Conservation (phyloP, 2,797 vertebrate species). For the Lagodon rhomboides region DNA sequence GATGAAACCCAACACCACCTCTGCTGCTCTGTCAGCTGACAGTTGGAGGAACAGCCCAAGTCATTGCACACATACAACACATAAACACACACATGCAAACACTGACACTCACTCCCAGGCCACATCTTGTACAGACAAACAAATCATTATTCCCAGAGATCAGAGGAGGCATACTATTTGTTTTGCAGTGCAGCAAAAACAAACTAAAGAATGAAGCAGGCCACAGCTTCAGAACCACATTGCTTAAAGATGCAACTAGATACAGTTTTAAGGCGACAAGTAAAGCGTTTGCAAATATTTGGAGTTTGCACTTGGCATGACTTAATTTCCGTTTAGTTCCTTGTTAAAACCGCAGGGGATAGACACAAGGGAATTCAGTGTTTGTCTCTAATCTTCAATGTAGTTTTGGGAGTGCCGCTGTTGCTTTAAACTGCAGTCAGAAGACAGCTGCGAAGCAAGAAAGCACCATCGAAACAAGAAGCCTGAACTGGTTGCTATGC, state of each 20-base stretch:
- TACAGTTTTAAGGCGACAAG: constrained; percentile 31
- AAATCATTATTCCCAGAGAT: constrained; percentile 63
- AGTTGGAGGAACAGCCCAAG: constrained; percentile 51
- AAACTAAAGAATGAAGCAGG: constrained; percentile 4
- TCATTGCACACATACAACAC: constrained; percentile 42
- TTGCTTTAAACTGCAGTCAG: constrained; percentile 53
- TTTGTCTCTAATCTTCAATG: constrained; percentile 20
- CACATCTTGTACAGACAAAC: constrained; percentile 58
- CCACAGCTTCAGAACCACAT: constrained; percentile 6
- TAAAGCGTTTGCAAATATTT: constrained; percentile 34
- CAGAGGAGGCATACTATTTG: constrained; percentile 42
- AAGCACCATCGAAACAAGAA: constrained; percentile 67
- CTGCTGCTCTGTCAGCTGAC: constrained; percentile 73
- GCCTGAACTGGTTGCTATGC: constrained; percentile 69
- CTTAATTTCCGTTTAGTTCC: constrained; percentile 20
- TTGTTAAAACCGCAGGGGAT: constrained; percentile 36
- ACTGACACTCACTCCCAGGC: constrained; percentile 31
- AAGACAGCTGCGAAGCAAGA: constrained; percentile 70
- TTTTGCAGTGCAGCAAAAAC: constrained; percentile 40
- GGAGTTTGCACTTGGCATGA: constrained; percentile 11
- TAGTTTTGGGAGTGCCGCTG: constrained; percentile 23
- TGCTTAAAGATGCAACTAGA: constrained; percentile 12
- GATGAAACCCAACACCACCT: constrained; percentile 81
- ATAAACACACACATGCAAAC: constrained; percentile 16
- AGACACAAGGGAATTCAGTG: constrained; percentile 8